These are phyloP conservation scores for Sinella curviseta DNA, from an alignment of 1,140 invertebrate genomes.

Conservation along the genomic window DNA sequence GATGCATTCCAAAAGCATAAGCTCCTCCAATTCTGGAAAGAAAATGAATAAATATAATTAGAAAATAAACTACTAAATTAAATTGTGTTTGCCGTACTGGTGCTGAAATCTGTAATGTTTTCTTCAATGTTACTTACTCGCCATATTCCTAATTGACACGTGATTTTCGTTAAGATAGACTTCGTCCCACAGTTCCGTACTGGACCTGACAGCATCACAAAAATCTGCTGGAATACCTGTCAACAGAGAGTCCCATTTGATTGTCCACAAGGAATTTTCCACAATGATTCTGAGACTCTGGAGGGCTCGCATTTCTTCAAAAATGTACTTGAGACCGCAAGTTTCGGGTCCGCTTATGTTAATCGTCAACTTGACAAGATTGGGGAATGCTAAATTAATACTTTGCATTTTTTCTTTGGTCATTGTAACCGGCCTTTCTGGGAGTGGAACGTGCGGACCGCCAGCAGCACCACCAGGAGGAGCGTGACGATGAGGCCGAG, in stretches of 20 bases:
- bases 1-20: background rate
- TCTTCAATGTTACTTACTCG: background rate
- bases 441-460: background rate
- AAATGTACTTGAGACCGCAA: slow-evolving; percentile 13
- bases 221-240: background rate
- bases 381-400: slow-evolving; percentile 20
- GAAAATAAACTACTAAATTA: no score
- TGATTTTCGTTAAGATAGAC: background rate
- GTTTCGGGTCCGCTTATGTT: background rate
- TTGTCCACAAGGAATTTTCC: slow-evolving; percentile 1
- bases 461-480: background rate
- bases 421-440: slow-evolving; percentile 8
- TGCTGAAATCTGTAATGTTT: no score
- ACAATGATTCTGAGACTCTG: background rate
- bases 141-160: background rate
- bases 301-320: background rate
- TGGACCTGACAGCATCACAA: background rate
- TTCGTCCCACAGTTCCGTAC: background rate
- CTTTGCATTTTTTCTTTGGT: background rate
- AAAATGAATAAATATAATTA: background rate
- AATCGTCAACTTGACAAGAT: background rate
- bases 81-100: no score
- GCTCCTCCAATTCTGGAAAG: background rate
- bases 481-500: background rate
- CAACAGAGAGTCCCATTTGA: slow-evolving; percentile 1